Conservation (phyloP, 2,888 invertebrate species). For the Cataglyphis cursor region DNA sequence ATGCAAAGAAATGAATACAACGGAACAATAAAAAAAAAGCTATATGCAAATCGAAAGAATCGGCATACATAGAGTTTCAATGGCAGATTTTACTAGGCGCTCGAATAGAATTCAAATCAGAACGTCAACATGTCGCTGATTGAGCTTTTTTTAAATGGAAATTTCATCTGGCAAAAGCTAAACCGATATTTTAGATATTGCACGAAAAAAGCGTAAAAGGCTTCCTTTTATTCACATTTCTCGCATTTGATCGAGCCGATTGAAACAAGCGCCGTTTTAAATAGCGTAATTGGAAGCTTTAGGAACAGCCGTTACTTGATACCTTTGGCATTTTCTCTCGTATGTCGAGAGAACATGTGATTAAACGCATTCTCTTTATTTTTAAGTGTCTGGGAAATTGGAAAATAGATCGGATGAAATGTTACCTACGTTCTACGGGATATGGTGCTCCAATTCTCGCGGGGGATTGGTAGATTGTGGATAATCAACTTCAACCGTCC, state of each 20-base stretch:
- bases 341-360: neutral
- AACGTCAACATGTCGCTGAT: constrained; percentile 41
- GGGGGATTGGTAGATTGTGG: constrained; percentile 25
- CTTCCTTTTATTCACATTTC: neutral
- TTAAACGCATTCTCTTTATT: neutral
- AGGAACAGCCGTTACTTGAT: neutral
- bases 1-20: constrained; percentile 15
- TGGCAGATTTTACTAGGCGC: constrained; percentile 24
- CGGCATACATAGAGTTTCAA: constrained; percentile 2
- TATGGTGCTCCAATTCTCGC: constrained; percentile 34
- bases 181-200: constrained; percentile 20
- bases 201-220: neutral
- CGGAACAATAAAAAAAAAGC: neutral
- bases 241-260: neutral
- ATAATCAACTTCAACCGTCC: constrained; percentile 51
- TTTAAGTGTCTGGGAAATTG: constrained; percentile 30
- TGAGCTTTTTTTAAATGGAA: constrained; percentile 44
- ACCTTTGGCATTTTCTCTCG: neutral
- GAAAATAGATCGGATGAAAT: constrained; percentile 38
- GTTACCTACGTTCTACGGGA: constrained; percentile 13
- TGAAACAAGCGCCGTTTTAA: neutral
- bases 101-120: neutral
- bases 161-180: neutral
- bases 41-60: constrained; percentile 25
- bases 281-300: neutral